Conservation (phyloP, 2,113 vertebrate species). For the Ursus arctos region DNA sequence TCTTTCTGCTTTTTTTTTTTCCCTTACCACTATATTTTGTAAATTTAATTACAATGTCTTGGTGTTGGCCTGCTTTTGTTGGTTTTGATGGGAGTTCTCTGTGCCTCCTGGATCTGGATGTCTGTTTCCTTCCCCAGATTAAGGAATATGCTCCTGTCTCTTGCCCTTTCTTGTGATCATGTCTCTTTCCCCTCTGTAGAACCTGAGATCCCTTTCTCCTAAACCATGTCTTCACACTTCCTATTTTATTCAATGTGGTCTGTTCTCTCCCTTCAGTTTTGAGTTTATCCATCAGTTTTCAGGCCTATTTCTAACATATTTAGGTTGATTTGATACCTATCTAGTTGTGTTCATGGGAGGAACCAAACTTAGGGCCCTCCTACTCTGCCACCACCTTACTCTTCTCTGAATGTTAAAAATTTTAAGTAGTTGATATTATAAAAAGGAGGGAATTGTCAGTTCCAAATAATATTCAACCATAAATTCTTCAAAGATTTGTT, state of each 20-base stretch:
- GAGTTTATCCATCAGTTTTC: neutral
- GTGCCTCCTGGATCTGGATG: neutral
- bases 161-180: neutral
- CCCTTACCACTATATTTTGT: neutral
- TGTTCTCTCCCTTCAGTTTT: neutral
- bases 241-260: neutral
- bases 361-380: neutral
- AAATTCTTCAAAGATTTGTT: neutral
- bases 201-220: neutral
- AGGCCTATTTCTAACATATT: neutral
- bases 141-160: neutral
- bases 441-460: neutral
- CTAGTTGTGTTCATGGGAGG: neutral
- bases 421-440: neutral
- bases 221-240: neutral
- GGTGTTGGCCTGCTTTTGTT: neutral
- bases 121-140: neutral
- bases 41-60: neutral
- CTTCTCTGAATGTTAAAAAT: neutral
- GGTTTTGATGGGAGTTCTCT: neutral
- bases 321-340: neutral
- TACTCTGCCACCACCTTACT: neutral
- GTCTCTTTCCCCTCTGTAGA: neutral
- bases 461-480: neutral
- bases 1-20: neutral